Conservation (phyloP, 2,797 vertebrate genomes). For the Malurus splendens region DNA sequence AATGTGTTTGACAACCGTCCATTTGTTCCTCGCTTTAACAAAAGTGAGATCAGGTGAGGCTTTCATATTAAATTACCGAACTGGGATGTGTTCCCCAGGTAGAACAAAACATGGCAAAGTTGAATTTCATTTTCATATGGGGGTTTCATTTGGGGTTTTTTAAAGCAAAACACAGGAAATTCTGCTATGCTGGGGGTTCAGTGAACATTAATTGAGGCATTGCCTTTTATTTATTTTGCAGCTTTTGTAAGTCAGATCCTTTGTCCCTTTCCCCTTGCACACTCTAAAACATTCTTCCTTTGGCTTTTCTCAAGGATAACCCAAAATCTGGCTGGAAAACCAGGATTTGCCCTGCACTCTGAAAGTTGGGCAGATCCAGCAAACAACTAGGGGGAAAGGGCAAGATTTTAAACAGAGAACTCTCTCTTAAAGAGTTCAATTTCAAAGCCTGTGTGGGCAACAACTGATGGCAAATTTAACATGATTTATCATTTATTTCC, state of each 20-base stretch:
- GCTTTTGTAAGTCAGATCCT: not conserved
- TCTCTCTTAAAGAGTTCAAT: not conserved
- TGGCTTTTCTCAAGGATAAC: not conserved
- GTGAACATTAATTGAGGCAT: not conserved
- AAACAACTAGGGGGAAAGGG: not conserved
- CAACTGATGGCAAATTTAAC: not conserved
- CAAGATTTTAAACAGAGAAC: not conserved
- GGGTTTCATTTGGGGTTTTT: not conserved
- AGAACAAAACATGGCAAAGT: not conserved
- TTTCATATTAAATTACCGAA: not conserved
- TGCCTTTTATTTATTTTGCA: not conserved
- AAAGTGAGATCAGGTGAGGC: conserved; percentile 50
- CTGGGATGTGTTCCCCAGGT: not conserved
- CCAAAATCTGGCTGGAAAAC: not conserved
- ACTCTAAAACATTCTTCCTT: not conserved
- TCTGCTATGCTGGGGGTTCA: not conserved
- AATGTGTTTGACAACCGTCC: conserved; percentile 23
- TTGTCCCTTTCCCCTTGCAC: not conserved
- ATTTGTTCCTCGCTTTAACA: not conserved
- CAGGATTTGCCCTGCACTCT: not conserved
- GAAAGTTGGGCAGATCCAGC: not conserved
- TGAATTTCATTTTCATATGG: not conserved
- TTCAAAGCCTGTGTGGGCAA: not conserved
- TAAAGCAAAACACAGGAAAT: not conserved
- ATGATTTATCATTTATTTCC: not conserved